Percentiles rank a stretch among this genome's conserved stretches.
phyloP scores from a whole-genome alignment of 2,113 vertebrate species.

The Nibea coibor region DNA sequence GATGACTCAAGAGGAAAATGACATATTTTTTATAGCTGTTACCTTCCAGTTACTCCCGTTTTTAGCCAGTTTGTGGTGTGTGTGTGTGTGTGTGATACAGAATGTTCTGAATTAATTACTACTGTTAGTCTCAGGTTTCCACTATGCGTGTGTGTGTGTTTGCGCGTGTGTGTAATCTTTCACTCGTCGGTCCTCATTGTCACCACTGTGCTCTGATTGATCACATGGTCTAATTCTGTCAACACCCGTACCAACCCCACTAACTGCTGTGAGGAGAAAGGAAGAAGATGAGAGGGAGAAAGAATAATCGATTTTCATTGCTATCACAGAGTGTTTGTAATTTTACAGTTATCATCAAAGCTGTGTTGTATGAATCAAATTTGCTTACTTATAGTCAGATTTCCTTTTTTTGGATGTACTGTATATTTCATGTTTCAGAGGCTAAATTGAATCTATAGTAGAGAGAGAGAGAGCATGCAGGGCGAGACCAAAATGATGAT shows the following conservation, averaged over 20 bases:
- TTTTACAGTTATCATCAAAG: conserved; percentile 27
- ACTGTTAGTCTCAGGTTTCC: conserved; percentile 47
- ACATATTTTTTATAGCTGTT: conserved; percentile 43
- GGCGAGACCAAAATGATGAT: neutral
- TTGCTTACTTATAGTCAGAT: neutral
- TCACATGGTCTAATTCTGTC: conserved; percentile 82
- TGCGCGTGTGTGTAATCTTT: conserved; percentile 50
- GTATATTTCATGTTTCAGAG: conserved; percentile 20
- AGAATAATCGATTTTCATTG: conserved; percentile 32
- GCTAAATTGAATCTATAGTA: conserved; percentile 5
- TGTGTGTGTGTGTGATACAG: conserved; percentile 15
- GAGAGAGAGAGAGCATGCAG: conserved; percentile 2
- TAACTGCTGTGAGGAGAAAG: conserved; percentile 43
- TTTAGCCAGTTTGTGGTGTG: conserved; percentile 10
- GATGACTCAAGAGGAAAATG: conserved; percentile 53
- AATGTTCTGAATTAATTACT: conserved; percentile 42
- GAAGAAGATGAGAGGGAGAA: conserved; percentile 15
- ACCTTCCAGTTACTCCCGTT: conserved; percentile 46
- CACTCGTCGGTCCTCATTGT: conserved; percentile 58
- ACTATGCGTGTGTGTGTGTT: conserved; percentile 15
- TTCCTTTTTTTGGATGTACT: conserved; percentile 5
- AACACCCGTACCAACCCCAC: conserved; percentile 48
- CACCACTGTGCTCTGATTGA: conserved; percentile 73
- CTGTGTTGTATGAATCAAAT: conserved; percentile 5
- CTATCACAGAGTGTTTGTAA: conserved; percentile 29